Percentiles rank a stretch among this genome's conserved stretches.
Evolutionary conservation across 2,113 vertebrate species (phyloP).

Genomic region (Elachura formosa): DNA sequence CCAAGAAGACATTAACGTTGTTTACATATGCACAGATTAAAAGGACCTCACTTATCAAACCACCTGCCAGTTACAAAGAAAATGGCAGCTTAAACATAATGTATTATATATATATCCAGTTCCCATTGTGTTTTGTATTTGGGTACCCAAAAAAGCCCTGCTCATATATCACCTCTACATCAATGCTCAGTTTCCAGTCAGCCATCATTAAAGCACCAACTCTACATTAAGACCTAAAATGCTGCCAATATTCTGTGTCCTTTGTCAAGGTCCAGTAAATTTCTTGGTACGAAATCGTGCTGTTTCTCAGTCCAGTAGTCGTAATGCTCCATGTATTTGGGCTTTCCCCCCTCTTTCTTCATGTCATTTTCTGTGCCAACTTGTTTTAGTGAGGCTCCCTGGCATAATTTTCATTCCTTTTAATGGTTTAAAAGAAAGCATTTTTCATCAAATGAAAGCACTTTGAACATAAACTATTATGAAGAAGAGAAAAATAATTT

Average conservation of each 20-base stretch:
- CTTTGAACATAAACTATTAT: not conserved
- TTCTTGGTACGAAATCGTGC: not conserved
- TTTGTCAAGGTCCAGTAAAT: constrained; percentile 40
- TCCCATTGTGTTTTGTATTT: not conserved
- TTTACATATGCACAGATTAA: not conserved
- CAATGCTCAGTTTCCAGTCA: not conserved
- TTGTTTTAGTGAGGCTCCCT: not conserved
- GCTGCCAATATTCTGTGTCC: constrained; percentile 11
- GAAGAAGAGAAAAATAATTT: not conserved
- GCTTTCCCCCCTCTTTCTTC: not conserved
- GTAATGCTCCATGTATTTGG: not conserved
- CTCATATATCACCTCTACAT: not conserved
- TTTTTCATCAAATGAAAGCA: constrained; percentile 13
- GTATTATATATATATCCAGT: not conserved
- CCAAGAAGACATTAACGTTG: not conserved
- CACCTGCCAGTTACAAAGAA: not conserved
- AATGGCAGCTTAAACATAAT: not conserved
- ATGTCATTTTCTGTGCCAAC: not conserved
- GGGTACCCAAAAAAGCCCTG: not conserved
- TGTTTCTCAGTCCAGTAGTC: not conserved
- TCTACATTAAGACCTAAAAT: constrained; percentile 1
- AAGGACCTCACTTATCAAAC: not conserved
- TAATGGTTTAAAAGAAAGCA: constrained; percentile 11
- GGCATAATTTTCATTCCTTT: not conserved
- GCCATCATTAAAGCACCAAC: not conserved